These are phyloP conservation scores for Myrmophylax atrothorax DNA, from an alignment of 2,113 vertebrate species.

Conservation along the genomic window DNA sequence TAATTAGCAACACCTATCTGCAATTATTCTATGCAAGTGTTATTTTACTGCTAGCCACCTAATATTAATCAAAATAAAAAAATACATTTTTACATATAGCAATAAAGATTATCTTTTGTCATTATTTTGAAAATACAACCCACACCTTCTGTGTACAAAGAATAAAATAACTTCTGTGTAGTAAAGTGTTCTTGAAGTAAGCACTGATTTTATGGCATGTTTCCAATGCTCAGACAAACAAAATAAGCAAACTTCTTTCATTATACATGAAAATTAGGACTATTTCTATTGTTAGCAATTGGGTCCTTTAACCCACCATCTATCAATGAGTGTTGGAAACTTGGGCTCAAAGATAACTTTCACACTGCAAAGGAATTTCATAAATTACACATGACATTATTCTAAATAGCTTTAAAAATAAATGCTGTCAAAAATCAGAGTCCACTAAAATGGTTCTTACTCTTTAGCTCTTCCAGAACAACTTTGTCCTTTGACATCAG, in stretches of 20 bases:
- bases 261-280: neutral
- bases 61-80: neutral
- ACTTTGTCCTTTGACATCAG: neutral
- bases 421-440: neutral
- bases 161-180: neutral
- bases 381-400: neutral
- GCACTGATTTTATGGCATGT: neutral
- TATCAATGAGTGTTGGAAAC: neutral
- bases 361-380: neutral
- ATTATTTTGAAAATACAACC: neutral
- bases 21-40: neutral
- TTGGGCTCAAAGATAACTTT: neutral
- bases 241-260: neutral
- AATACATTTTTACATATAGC: neutral
- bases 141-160: neutral
- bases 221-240: neutral
- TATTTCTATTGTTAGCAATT: neutral
- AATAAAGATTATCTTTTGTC: neutral
- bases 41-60: neutral
- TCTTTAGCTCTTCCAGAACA: neutral
- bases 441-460: neutral
- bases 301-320: neutral
- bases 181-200: neutral
- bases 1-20: neutral
- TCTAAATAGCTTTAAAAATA: neutral